Evolutionary conservation across 2,113 vertebrate genomes (phyloP), one percentile per base, ranked within the genome.

Genomic region (Galemys pyrenaicus): DNA sequence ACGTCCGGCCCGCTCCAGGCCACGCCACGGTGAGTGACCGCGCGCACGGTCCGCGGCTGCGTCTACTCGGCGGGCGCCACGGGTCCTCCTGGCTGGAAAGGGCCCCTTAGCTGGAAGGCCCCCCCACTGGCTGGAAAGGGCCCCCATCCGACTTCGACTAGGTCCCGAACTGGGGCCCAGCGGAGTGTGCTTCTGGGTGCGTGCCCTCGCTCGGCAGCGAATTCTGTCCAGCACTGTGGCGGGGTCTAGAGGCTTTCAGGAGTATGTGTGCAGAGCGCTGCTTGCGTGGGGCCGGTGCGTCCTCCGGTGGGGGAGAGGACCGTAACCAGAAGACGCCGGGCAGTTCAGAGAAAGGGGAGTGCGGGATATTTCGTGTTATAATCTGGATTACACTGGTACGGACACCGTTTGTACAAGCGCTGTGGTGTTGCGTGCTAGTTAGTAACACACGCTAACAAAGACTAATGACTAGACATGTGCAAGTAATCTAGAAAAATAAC

Each of bases 181-280:
- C 10, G 8, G 32, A 11, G 2, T 74, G 0, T 6, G 9, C 58
- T 3, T 11, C 65, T 60, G 13, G n/a, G 2, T 28, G 11, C 51
- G 15, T 44, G 44, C 83, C 51, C 67, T 9, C 54, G 90, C 58
- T 41, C 24, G 9, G 2, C 5, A 24, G 54, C 7, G 54, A 6
- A 2, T 19, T 67, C 80, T 77, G 49, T 54, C 12, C 62, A 81
- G 51, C 16, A 37, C 12, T 12, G 0, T 56, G 58, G 44, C 78
- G 65, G 35, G 39, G 13, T 17, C 28, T 62, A 35, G n/a, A 3
- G 20, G 19, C 37, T 92, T 79, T 64, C 41, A 35, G 65, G 82
- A 88, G 10, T 30, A n/a, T 88, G 84, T 4, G 20, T 58, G 60
- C 65, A 87, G 32, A 75, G 30, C 12, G 74, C 26, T 81, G 13